Evolutionary conservation across 2,797 vertebrate species (phyloP).

Genomic region (Pipistrellus pipistrellus): DNA sequence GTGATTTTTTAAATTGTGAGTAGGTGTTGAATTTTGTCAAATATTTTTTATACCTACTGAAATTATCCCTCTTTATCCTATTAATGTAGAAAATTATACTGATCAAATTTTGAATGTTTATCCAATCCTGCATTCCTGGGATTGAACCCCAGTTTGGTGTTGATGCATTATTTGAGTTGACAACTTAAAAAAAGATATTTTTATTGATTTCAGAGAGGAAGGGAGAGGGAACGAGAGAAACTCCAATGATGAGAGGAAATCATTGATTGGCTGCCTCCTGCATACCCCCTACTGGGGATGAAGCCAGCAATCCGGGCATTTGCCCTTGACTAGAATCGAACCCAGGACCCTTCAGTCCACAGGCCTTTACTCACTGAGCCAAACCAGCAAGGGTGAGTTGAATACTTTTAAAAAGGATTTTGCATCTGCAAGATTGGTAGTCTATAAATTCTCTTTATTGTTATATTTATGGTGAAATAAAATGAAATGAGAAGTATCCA

Average conservation of each 20-base stretch:
- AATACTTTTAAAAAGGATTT: constrained; percentile 4
- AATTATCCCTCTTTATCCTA: background rate
- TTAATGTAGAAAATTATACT: background rate
- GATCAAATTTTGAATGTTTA: background rate
- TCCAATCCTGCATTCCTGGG: background rate
- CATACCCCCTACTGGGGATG: no score
- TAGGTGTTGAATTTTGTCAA: no score
- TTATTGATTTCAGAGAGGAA: no score
- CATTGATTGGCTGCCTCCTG: no score
- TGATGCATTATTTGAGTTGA: background rate
- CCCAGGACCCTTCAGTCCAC: no score
- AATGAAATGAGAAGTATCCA: background rate
- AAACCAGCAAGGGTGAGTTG: background rate
- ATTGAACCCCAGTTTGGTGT: background rate
- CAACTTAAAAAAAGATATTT: no score
- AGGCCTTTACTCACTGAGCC: no score
- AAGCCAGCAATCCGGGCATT: no score
- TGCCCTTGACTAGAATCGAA: no score
- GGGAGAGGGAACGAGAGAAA: no score
- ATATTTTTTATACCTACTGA: background rate
- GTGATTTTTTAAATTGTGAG: background rate
- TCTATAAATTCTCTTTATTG: background rate
- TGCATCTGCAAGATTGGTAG: background rate
- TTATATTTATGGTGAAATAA: background rate
- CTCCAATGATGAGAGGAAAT: no score